Evolutionary conservation across 2,113 vertebrate genomes (phyloP).

Genomic region (Vireo altiloquus): DNA sequence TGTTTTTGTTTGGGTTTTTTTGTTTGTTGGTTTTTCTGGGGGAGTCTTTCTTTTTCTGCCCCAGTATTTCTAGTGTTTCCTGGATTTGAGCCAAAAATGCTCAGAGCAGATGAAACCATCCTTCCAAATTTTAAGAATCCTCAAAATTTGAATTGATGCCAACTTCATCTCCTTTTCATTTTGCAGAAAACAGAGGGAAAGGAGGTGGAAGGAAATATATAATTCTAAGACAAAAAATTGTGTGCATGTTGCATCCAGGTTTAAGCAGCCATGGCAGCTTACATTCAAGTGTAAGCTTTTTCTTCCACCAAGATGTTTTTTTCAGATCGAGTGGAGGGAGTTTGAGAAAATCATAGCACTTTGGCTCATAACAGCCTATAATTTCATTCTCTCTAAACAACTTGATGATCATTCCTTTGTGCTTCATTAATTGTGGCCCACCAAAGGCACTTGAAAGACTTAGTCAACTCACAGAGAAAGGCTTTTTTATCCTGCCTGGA

Average conservation of each 20-base stretch:
- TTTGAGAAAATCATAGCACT: neutral
- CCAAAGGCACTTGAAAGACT: neutral
- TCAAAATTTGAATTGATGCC: neutral
- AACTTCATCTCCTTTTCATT: neutral
- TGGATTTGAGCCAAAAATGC: neutral
- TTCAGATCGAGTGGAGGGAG: neutral
- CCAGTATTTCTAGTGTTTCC: neutral
- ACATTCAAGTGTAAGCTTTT: neutral
- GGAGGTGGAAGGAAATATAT: neutral
- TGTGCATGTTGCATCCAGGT: neutral
- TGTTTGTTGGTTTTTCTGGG: neutral
- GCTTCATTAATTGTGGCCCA: neutral
- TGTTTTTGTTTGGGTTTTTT: too few relatives aligned
- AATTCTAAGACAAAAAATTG: neutral
- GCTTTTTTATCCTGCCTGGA: neutral
- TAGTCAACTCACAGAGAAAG: neutral
- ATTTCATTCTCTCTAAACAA: conserved; percentile 3
- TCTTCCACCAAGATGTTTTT: neutral
- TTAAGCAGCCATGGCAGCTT: neutral
- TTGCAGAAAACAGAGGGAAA: neutral
- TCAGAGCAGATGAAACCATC: neutral
- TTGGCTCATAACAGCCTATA: neutral
- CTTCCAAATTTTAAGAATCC: neutral
- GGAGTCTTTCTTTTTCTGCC: neutral
- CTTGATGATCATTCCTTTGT: neutral